These are phyloP conservation scores for Halichoerus grypus DNA, from an alignment of 2,113 vertebrate species.

Conservation along the genomic window DNA sequence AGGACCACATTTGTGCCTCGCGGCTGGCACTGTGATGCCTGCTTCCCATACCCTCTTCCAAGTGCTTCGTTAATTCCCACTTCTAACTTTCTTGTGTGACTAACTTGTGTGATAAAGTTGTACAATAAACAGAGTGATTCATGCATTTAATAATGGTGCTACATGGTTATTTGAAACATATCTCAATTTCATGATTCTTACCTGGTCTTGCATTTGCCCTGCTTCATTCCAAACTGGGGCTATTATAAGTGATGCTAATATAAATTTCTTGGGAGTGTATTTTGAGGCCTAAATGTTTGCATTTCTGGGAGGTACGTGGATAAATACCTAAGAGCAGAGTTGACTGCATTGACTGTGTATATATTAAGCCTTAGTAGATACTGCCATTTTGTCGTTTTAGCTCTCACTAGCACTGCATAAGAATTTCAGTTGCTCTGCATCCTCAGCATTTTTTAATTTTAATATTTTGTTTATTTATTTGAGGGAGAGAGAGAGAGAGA, in stretches of 20 bases:
- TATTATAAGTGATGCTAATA: background rate
- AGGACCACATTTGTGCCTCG: background rate
- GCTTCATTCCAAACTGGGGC: background rate
- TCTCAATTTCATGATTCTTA: background rate
- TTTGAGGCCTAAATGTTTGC: background rate
- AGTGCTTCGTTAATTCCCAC: background rate
- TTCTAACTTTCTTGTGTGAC: background rate
- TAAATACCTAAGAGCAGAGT: background rate
- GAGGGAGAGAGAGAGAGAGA: background rate
- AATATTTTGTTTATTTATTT: background rate
- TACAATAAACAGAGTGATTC: background rate
- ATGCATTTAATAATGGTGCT: background rate
- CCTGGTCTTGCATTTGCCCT: background rate
- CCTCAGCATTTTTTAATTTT: background rate
- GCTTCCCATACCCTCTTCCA: background rate
- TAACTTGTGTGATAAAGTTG: background rate
- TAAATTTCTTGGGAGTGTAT: background rate
- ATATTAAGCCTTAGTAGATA: background rate
- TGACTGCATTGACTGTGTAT: background rate
- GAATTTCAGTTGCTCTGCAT: background rate
- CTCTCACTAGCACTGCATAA: background rate
- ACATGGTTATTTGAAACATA: background rate
- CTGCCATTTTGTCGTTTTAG: background rate
- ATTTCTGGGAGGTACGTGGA: background rate
- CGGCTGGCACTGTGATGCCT: background rate